A percentile compares a stretch with the other conserved stretches of the same genome.
phyloP scores from a whole-genome alignment of 2,888 invertebrate genomes.

The Monochamus alternatus region DNA sequence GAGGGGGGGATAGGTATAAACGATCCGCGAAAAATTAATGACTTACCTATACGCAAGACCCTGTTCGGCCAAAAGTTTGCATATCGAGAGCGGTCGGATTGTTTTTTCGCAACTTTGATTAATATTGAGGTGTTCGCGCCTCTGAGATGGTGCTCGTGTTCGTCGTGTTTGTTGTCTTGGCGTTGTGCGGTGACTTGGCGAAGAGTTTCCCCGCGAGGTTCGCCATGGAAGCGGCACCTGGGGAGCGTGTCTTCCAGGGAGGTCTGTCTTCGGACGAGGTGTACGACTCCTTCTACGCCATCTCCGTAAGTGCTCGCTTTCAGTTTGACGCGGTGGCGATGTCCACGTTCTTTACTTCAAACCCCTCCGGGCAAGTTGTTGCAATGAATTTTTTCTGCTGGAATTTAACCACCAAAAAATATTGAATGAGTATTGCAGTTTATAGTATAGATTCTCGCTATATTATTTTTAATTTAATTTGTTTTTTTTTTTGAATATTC shows the following conservation, averaged over 20 bases:
- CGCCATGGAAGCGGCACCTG: background rate
- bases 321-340: background rate
- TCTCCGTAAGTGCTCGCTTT: conserved; percentile 15
- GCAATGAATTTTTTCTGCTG: no score
- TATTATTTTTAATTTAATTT: no score
- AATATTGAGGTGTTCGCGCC: background rate
- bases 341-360: no score
- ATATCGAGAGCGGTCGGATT: conserved; percentile 15
- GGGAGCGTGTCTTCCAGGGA: background rate
- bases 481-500: no score
- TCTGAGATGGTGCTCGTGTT: conserved; percentile 32
- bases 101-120: conserved; percentile 7
- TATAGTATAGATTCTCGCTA: no score
- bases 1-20: conserved; percentile 36
- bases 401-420: no score
- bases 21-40: conserved; percentile 46
- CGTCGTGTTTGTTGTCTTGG: conserved; percentile 6
- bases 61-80: conserved; percentile 17
- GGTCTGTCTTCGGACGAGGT: conserved; percentile 6
- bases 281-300: conserved; percentile 17
- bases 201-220: conserved; percentile 17
- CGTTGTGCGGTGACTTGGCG: conserved; percentile 19
- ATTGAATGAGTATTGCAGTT: no score
- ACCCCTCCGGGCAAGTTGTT: no score
- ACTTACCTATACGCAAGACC: conserved; percentile 33